These are phyloP conservation scores for Bradysia coprophila DNA, from an alignment of 1,140 invertebrate genomes.

Conservation along the genomic window DNA sequence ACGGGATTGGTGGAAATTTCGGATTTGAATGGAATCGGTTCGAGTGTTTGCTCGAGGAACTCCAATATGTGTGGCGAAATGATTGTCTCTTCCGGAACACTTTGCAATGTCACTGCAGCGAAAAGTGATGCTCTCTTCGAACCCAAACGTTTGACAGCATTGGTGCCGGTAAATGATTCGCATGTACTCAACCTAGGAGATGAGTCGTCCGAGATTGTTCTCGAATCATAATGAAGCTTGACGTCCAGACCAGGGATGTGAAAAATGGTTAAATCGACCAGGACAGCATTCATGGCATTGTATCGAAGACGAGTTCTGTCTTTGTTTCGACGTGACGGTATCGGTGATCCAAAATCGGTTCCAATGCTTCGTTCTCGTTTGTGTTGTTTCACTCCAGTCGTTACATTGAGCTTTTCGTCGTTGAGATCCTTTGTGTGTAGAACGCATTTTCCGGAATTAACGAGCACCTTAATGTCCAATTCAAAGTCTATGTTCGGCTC, in stretches of 20 bases:
- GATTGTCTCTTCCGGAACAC: conserved; percentile 88
- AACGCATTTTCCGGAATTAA: conserved; percentile 93
- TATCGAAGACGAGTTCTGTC: conserved; percentile 25
- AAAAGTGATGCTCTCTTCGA: conserved; percentile 85
- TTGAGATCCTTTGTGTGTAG: conserved; percentile 77
- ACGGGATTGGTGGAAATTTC: conserved; percentile 17
- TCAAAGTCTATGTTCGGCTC: conserved; percentile 95
- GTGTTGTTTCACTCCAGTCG: conserved; percentile 15
- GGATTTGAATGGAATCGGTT: conserved; percentile 68
- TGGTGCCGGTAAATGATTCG: conserved; percentile 11
- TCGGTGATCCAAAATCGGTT: conserved; percentile 27
- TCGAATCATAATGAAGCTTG: conserved; percentile 82
- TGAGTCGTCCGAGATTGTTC: conserved; percentile 43
- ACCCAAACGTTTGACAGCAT: conserved; percentile 31
- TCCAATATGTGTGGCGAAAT: conserved; percentile 89
- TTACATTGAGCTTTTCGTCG: conserved; percentile 49
- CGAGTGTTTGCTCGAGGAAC: conserved; percentile 85
- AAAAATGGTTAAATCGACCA: conserved; percentile 77
- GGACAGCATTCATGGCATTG: conserved; percentile 25
- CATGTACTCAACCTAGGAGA: conserved; percentile 15
- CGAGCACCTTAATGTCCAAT: conserved; percentile 88
- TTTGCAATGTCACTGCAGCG: conserved; percentile 89
- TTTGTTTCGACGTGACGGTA: conserved; percentile 25
- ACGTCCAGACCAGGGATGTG: conserved; percentile 89
- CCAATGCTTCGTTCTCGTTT: conserved; percentile 21